Conservation (phyloP, 1,140 invertebrate species). For the Drosophila nannoptera region DNA sequence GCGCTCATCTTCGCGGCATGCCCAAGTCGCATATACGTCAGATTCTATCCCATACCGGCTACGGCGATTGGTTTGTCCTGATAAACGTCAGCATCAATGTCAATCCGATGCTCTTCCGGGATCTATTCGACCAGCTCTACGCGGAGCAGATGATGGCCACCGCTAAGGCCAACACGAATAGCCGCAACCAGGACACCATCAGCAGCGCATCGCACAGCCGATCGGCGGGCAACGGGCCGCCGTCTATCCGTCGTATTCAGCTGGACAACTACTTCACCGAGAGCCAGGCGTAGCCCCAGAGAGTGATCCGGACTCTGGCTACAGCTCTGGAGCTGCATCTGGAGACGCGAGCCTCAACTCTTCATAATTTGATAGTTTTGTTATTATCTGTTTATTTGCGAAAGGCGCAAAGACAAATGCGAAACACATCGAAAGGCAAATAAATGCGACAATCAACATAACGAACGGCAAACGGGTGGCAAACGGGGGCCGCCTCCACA, state of each 20-base stretch:
- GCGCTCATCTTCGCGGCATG: slow-evolving; percentile 79
- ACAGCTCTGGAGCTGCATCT: too few relatives aligned
- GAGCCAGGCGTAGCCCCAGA: slow-evolving; percentile 41
- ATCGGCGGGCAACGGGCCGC: slow-evolving; percentile 2
- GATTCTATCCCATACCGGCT: slow-evolving; percentile 64
- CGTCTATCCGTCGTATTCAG: slow-evolving; percentile 23
- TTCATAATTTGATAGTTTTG: slow-evolving; percentile 36
- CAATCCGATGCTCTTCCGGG: slow-evolving; percentile 82
- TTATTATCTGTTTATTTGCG: slow-evolving; percentile 26
- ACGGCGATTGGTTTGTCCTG: slow-evolving; percentile 86
- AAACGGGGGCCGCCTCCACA: background rate
- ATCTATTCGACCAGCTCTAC: slow-evolving; percentile 78
- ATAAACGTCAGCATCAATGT: slow-evolving; percentile 85
- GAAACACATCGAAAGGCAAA: slow-evolving; percentile 60
- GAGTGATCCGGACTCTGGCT: too few relatives aligned
- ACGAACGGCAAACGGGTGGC: slow-evolving; percentile 34
- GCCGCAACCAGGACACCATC: background rate
- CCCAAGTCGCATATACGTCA: slow-evolving; percentile 51
- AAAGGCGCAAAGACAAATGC: slow-evolving; percentile 46
- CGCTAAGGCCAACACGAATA: background rate
- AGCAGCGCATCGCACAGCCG: background rate
- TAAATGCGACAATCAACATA: slow-evolving; percentile 75
- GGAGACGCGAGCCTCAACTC: too few relatives aligned
- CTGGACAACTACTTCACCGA: slow-evolving; percentile 40
- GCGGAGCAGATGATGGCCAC: background rate